A percentile compares a stretch with the other conserved stretches of the same genome.
Evolutionary conservation across 2,888 invertebrate genomes (phyloP).

Genomic region (Eupithecia insigniata): DNA sequence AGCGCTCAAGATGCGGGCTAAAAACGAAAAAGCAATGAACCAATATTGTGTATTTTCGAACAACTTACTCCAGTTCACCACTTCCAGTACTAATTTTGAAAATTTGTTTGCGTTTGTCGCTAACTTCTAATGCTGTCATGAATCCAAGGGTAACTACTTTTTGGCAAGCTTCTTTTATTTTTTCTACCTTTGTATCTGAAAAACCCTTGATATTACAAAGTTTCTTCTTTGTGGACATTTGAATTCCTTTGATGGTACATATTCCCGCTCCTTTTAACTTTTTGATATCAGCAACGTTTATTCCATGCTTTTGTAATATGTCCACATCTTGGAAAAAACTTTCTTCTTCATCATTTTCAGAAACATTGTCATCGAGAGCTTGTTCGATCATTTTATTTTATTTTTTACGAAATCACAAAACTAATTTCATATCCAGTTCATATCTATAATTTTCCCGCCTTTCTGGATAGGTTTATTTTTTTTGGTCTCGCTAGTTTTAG

Average conservation of each 20-base stretch:
- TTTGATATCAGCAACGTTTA: conserved; percentile 90
- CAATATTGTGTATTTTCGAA: not conserved
- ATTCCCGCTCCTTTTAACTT: conserved; percentile 90
- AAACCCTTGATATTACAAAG: conserved; percentile 89
- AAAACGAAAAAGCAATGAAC: not conserved
- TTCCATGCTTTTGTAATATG: conserved; percentile 84
- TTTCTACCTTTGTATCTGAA: conserved; percentile 90
- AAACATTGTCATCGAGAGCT: conserved; percentile 72
- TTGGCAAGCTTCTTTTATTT: conserved; percentile 90
- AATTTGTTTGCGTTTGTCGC: conserved; percentile 88
- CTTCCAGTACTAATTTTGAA: conserved; percentile 89
- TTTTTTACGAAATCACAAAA: conserved; percentile 2
- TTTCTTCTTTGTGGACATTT: conserved; percentile 91
- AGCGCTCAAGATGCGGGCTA: too few species aligned
- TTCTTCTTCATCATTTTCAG: conserved; percentile 86
- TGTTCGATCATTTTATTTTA: conserved; percentile 68
- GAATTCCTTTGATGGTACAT: conserved; percentile 91
- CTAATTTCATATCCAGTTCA: not conserved
- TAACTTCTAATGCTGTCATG: conserved; percentile 89
- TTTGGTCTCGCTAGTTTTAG: too few species aligned
- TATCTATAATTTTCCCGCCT: conserved; percentile 34
- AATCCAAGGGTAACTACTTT: conserved; percentile 87
- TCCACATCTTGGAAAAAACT: conserved; percentile 90
- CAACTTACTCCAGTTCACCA: conserved; percentile 87
- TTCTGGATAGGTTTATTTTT: not conserved